Evolutionary conservation across 2,888 invertebrate genomes (phyloP), one percentile per base, ranked within the genome.

Genomic region (Coremacera marginata): DNA sequence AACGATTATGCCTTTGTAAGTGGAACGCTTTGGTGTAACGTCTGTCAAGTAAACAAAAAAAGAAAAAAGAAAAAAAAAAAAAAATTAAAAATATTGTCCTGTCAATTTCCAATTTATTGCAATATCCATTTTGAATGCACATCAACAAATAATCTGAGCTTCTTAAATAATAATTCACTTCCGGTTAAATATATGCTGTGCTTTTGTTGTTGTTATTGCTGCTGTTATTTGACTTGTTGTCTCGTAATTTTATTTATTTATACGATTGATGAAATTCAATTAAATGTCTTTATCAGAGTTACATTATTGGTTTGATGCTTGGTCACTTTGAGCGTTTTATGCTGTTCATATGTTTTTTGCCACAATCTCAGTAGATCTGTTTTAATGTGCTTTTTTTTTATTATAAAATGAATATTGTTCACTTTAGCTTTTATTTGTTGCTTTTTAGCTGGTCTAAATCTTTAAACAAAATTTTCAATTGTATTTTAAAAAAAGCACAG

Each of bases 71-170:
- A 62, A 27, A 27, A 31, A 62, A 62, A 1, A 27, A 55, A 62
- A 2, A 62, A 62, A 1, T 5, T 5, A 62, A 62, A 27, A 62
- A 31, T 4, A 62, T 27, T 62, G 27, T 34, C 11, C 34, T 55
- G 55, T 22, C 63, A 34, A 19, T 44, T 67, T 67, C 55, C 4
- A 52, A 70, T 70, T 70, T 70, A 70, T 31, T 27, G 34, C 55
- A n/a, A 52, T 8, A 7, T 27, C 27, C 70, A 22, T 70, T 70
- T 52, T 52, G 34, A 55, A 31, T 11, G 8, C 19, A 9, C 70
- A 25, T 51, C 51, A 49, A 25, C 51, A 67, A 44, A 67, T 16
- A 52, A 68, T 70, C 34, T 34, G 31, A n/a, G 9, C 31, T 70
- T 52, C 52, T 19, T 31, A 14, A 19, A 27, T 27, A 14, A 70